Evolutionary conservation across 64 coral and sea anemone species (phyloP).

Genomic region (Montipora sp.): DNA sequence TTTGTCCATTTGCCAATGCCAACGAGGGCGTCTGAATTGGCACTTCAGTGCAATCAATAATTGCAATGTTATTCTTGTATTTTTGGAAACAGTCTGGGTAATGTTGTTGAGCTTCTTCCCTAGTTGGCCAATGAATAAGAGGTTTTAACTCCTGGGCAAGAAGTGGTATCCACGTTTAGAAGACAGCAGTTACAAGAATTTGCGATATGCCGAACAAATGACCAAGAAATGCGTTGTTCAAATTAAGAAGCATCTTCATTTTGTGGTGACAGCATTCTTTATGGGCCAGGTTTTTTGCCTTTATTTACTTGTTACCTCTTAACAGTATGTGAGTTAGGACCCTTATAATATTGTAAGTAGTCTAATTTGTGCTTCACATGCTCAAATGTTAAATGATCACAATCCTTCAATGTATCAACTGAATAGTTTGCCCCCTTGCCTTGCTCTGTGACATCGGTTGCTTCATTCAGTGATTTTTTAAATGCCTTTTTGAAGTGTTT

Average conservation of each 20-base stretch:
- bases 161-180: conserved; percentile 26
- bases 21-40: conserved; percentile 46
- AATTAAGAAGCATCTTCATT: conserved; percentile 44
- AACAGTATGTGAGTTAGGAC: conserved; percentile 9
- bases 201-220: conserved; percentile 24
- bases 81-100: conserved; percentile 49
- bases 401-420: background rate
- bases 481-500: background rate
- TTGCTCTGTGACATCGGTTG: background rate
- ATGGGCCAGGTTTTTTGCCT: conserved; percentile 32
- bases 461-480: background rate
- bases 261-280: conserved; percentile 40
- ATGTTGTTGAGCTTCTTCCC: conserved; percentile 14
- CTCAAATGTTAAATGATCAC: conserved; percentile 23
- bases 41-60: conserved; percentile 45
- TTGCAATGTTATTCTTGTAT: conserved; percentile 42
- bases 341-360: conserved; percentile 34
- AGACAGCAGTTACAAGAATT: conserved; percentile 6
- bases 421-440: background rate
- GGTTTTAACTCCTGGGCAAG: conserved; percentile 40
- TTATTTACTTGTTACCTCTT: conserved; percentile 35
- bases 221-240: conserved; percentile 36
- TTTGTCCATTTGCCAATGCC: background rate
- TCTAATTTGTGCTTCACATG: conserved; percentile 15
- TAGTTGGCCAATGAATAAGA: conserved; percentile 37